Evolutionary conservation across 2,113 vertebrate genomes (phyloP), one percentile per base, ranked within the genome.

Genomic region (Camelus bactrianus): DNA sequence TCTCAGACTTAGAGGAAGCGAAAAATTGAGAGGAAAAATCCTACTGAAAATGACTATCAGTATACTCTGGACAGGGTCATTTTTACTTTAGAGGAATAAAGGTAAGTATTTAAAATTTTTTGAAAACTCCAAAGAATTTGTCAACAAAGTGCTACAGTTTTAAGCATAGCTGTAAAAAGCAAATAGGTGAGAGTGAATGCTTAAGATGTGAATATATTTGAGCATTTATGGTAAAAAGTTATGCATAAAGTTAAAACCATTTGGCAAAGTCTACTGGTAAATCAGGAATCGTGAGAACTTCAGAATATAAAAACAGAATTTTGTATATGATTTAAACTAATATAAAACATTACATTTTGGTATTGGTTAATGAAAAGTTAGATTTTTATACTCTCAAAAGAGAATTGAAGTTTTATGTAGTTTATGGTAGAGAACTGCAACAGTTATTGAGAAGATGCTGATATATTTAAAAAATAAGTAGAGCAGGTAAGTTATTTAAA

Each of bases 11-110:
- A 28, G 58, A n/a, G 16, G 30, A 82, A 95, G 65, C 56, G 62
- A 97, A 92, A 85, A 86, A n/a, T 77, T 90, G 67, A 91, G 30
- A 90, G 50, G 48, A 81, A 92, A 86, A 94, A 42, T 46, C 56
- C 30, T 73, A 46, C 24, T 52, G 19, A 42, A 92, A 80, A 67
- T 73, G 22, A 87, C 75, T 82, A 46, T 46, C 13, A 58, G 32
- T 75, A 38, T 8, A 73, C 42, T 76, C 13, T 89, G 62, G 67
- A 91, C 46, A 94, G 46, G 19, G 46, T 70, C 82, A 65, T 93
- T 85, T 94, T 96, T 91, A 80, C 90, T 82, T 90, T 85, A 75
- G 64, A 81, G 75, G 26, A 52, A 79, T 20, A n/a, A 73, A 69
- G 28, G 60, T 81, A 86, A 83, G 26, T 73, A 79, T 80, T 85